Evolutionary conservation across 2,113 vertebrate species (phyloP).

Genomic region (Odocoileus hemionus): DNA sequence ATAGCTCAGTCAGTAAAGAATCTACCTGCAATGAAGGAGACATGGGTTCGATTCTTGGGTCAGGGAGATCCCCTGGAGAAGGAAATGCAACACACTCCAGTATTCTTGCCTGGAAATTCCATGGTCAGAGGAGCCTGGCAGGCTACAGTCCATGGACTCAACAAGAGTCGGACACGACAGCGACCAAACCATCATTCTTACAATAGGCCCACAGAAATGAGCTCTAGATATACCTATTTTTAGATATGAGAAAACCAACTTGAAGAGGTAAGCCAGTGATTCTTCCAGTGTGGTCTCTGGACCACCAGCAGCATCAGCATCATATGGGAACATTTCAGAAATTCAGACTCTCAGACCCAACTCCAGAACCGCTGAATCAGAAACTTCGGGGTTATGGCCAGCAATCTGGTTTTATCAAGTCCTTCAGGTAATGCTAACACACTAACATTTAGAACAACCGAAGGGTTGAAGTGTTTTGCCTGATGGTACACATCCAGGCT

Average conservation of each 20-base stretch:
- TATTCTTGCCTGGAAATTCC: background rate
- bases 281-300: background rate
- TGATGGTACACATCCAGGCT: background rate
- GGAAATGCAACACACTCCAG: background rate
- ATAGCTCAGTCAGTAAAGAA: background rate
- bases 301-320: background rate
- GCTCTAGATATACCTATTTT: background rate
- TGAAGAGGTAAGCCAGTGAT: background rate
- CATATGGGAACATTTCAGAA: background rate
- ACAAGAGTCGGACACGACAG: accelerated
- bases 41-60: background rate
- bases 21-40: background rate
- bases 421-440: background rate
- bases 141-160: background rate
- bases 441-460: background rate
- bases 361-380: background rate
- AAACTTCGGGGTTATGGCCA: background rate
- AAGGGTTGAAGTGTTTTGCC: background rate
- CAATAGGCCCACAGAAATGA: background rate
- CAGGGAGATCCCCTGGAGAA: background rate
- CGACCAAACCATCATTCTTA: background rate
- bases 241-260: background rate
- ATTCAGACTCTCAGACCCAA: background rate
- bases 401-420: background rate
- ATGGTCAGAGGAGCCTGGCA: background rate